phyloP scores from a whole-genome alignment of 2,113 vertebrate genomes.

The Callipepla squamata region DNA sequence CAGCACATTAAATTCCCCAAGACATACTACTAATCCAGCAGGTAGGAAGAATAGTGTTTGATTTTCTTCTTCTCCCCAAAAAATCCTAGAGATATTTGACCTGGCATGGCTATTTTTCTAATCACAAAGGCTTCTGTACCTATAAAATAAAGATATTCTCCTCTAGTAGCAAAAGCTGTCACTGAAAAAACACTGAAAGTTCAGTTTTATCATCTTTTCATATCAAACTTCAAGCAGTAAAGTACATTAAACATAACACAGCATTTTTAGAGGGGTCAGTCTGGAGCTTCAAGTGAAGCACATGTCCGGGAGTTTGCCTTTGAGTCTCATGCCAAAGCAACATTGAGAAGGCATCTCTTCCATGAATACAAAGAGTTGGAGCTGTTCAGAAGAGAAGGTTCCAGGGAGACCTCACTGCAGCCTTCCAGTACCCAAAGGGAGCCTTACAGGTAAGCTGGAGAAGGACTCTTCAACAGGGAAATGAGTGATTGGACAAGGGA shows the following conservation, averaged over 20 bases:
- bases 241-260: background rate
- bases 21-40: background rate
- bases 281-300: background rate
- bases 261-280: background rate
- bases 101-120: background rate
- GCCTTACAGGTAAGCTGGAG: too few relatives aligned
- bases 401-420: too few relatives aligned
- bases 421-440: too few relatives aligned
- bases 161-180: background rate
- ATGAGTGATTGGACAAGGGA: background rate
- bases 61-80: background rate
- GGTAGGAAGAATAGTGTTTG: background rate
- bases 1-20: background rate
- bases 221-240: background rate
- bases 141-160: background rate
- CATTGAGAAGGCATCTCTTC: background rate
- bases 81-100: background rate
- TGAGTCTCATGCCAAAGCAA: background rate
- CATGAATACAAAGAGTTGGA: background rate
- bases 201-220: background rate
- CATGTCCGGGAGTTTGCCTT: background rate
- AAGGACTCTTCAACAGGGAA: background rate
- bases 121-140: background rate
- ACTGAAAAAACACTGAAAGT: background rate
- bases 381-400: background rate